Evolutionary conservation across 1,140 invertebrate species (phyloP).

Genomic region (Brachionus paranguensis): DNA sequence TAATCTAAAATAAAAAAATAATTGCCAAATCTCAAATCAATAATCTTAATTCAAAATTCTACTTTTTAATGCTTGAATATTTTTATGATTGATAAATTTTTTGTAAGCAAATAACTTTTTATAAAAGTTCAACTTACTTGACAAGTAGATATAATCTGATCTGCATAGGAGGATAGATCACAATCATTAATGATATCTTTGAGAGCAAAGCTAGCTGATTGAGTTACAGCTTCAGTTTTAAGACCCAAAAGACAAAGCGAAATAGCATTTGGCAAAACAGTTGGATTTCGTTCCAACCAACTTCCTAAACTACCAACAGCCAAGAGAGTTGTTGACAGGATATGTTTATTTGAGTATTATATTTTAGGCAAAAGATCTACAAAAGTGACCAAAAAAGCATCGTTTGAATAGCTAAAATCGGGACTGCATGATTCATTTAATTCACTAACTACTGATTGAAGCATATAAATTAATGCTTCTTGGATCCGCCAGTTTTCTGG

Average conservation of each 20-base stretch:
- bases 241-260: constrained; percentile 28
- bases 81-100: too few relatives aligned
- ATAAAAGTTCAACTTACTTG: not conserved
- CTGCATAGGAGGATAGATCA: constrained; percentile 5
- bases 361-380: constrained; percentile 27
- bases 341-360: constrained; percentile 30
- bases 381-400: constrained; percentile 17
- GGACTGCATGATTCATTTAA: constrained; percentile 39
- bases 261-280: constrained; percentile 30
- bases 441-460: constrained; percentile 36
- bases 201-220: constrained; percentile 36
- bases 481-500: constrained; percentile 23
- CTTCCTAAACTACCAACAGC: constrained; percentile 34
- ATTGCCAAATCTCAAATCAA: too few relatives aligned
- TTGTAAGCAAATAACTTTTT: too few relatives aligned
- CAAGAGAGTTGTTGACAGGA: constrained; percentile 32
- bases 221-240: constrained; percentile 36
- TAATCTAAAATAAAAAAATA: too few relatives aligned
- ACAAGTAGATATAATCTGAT: constrained; percentile 28
- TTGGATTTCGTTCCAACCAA: constrained; percentile 14
- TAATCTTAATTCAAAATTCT: too few relatives aligned
- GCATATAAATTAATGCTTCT: constrained; percentile 31
- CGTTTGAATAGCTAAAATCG: constrained; percentile 24
- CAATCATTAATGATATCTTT: constrained; percentile 38
- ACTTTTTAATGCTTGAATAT: too few relatives aligned